Base-by-base conservation (phyloP, 2,113 vertebrate genomes). In the Ptychochromis oligacanthus region DNA sequence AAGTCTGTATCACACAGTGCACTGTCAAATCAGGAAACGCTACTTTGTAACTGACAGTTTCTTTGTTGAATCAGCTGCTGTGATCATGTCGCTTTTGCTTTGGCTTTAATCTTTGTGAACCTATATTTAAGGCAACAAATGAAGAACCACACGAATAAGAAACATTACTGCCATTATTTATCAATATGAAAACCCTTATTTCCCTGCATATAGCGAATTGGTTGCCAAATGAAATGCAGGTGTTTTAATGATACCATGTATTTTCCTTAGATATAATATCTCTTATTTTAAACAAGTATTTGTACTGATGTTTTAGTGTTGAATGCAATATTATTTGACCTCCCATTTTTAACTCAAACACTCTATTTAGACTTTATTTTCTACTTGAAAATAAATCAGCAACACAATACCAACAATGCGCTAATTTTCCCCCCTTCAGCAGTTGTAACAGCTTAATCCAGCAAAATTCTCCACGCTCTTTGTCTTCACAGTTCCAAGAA, bases 401-500 rank as follows among this genome's bases (percentile, higher is more conserved):
- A 55, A 57, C 7, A 77, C 28, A 86, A 75, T 34, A 34, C 18
- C 38, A 83, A 20, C 59, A 58, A 80, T 79, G 56, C 58, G 75
- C 26, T 82, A 64, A 88, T 78, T 49, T 60, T 58, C 5, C 38
- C 28, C 40, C 13, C 26, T 58, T 82, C 20, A 59, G 31, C 40
- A 46, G 38, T 38, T 46, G 74, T 52, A 79, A 75, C 26, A 83
- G 49, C 31, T n/a, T 64, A 55, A 82, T 59, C 34, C 76, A 70
- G 56, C 61, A 79, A 18, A 20, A 82, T 85, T 80, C 76, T 52
- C 58, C 14, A 14, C 12, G 58, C 84, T 87, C 80, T 85, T 87
- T 86, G 79, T 90, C 61, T 79, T 85, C 78, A 65, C 22, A 52
- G 85, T 61, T 81, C 86, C 38, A 20, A 82, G 75, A 84, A 84